These are phyloP conservation scores for Noctua pronuba DNA, from an alignment of 2,888 invertebrate genomes.

Conservation along the genomic window DNA sequence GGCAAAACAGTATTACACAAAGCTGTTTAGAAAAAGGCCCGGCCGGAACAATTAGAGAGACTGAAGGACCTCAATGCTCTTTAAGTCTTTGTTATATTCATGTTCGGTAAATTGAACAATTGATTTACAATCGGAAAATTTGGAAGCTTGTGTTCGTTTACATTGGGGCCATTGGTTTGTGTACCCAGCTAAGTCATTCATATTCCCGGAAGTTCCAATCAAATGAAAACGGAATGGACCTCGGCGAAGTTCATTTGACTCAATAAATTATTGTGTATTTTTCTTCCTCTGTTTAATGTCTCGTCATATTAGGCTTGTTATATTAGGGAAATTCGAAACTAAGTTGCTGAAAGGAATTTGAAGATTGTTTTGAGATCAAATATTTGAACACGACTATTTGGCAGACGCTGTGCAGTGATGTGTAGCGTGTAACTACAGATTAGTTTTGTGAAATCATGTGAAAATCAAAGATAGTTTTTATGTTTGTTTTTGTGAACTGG, in stretches of 20 bases:
- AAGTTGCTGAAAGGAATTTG: constrained; percentile 6
- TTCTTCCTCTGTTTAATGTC: constrained; percentile 43
- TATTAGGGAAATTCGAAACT: constrained; percentile 21
- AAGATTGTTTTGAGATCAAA: constrained; percentile 18
- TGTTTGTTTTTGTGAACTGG: neutral
- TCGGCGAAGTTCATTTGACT: constrained; percentile 29
- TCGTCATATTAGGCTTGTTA: constrained; percentile 27
- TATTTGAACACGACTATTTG: constrained; percentile 7
- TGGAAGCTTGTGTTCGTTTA: constrained; percentile 15
- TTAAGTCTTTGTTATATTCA: constrained; percentile 21
- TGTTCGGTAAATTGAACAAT: constrained; percentile 37
- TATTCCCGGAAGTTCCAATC: constrained; percentile 41
- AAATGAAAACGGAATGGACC: constrained; percentile 37
- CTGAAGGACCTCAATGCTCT: constrained; percentile 3
- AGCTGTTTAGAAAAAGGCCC: constrained; percentile 18
- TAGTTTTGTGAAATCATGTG: neutral
- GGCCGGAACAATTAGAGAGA: constrained; percentile 18
- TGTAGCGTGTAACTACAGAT: neutral
- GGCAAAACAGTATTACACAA: constrained; percentile 1
- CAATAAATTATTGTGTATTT: constrained; percentile 41
- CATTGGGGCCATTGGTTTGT: constrained; percentile 23
- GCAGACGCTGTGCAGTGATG: neutral
- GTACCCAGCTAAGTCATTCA: constrained; percentile 32
- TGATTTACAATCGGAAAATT: constrained; percentile 38
- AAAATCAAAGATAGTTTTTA: neutral